Evolutionary conservation across 1,140 invertebrate species (phyloP), one percentile per base, ranked within the genome.

Genomic region (Aporrectodea caliginosa): DNA sequence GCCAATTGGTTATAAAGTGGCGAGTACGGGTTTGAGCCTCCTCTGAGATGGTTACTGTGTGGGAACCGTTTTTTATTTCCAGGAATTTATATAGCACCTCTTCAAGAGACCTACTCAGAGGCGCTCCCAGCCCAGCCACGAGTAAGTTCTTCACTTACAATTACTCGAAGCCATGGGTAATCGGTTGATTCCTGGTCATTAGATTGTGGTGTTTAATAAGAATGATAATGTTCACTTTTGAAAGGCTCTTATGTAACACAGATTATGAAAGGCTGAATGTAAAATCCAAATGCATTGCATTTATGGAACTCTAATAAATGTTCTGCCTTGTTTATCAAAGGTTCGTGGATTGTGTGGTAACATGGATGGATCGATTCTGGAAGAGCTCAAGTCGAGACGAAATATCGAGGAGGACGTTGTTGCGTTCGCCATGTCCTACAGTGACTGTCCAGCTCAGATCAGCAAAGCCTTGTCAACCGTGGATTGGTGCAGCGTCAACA

Each of bases 291-390:
- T 14, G 34, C 58, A 68, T 68, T 16, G 58, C n/a, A 68, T 68
- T 16, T 70, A 1, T 70, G 31, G 29, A 30, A 71, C 29, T 16
- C 32, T 1, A 71, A 69, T 29, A n/a, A n/a, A 22, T n/a, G 22
- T 69, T 69, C 22, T 29, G 29, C 32, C 32, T 31, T 6, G 29
- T n/a, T 6, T 16, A 71, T 30, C 32, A 30, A 2, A 74, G 73
- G 73, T 74, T 74, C 73, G 34, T 33, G 73, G 73, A 12, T 74
- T 74, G 73, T 74, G 73, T 32, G 73, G 73, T 33, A 33, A 74
- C 16, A 74, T 74, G 73, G 73, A 74, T 74, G 73, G 73, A 74
- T 74, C 73, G 0, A 16, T 33, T 1, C 29, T 33, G n/a, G 34
- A 33, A 33, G 73, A 74, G n/a, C 34, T 33, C 33, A 74, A 74